Evolutionary conservation across 2,888 invertebrate genomes (phyloP).

Genomic region (Melanargia galathea): DNA sequence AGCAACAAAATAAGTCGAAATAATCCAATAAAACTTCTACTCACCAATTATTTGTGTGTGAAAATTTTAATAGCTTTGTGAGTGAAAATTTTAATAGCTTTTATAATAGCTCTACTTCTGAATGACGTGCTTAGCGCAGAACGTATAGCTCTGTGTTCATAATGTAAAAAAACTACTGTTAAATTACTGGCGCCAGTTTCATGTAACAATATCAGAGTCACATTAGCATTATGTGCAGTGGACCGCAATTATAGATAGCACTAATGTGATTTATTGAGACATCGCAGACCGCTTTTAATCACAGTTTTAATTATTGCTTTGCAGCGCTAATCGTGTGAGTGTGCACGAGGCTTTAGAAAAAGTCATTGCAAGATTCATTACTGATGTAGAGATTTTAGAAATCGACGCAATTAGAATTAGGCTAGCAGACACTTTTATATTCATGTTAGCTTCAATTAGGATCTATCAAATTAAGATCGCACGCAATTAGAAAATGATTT

Average conservation of each 20-base stretch:
- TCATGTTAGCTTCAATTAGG: too few relatives aligned
- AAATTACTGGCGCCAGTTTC: conserved; percentile 6
- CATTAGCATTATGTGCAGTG: conserved; percentile 9
- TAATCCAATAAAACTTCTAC: too few relatives aligned
- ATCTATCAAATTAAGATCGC: too few relatives aligned
- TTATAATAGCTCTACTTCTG: too few relatives aligned
- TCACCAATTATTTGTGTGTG: too few relatives aligned
- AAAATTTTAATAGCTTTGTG: too few relatives aligned
- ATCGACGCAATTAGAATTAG: neutral
- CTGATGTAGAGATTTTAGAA: neutral
- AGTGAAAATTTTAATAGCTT: too few relatives aligned
- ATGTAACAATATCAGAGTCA: neutral
- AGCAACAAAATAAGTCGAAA: too few relatives aligned
- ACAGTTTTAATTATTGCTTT: neutral
- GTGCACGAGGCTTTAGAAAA: neutral
- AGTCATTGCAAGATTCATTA: neutral
- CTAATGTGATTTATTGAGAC: conserved; percentile 4
- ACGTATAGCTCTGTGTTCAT: too few relatives aligned
- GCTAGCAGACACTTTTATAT: too few relatives aligned
- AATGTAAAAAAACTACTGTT: conserved; percentile 1
- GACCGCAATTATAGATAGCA: conserved; percentile 11
- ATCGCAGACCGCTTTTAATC: neutral
- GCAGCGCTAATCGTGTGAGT: neutral
- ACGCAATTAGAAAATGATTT: too few relatives aligned
- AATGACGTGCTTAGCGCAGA: too few relatives aligned